phyloP scores from a whole-genome alignment of 2,888 invertebrate genomes.

The Sinhomidia bicolor region DNA sequence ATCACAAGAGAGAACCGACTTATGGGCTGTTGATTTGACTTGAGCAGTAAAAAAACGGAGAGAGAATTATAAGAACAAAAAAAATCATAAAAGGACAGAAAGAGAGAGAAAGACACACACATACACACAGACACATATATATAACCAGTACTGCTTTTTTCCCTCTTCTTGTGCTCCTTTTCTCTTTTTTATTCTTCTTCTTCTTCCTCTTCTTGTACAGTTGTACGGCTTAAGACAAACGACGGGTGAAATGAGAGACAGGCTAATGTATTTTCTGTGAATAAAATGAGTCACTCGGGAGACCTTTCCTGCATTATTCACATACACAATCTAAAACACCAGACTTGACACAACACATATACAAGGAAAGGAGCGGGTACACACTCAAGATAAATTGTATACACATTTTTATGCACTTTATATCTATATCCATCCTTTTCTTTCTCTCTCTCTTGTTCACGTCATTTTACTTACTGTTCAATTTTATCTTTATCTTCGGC shows the following conservation, averaged over 20 bases:
- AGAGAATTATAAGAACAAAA: slow-evolving; percentile 47
- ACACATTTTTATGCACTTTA: slow-evolving; percentile 25
- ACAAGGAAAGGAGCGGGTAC: background rate
- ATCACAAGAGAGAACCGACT: slow-evolving; percentile 66
- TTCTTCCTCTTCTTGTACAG: background rate
- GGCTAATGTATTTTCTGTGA: slow-evolving; percentile 75
- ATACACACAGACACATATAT: slow-evolving; percentile 25
- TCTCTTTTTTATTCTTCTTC: background rate
- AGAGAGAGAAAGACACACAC: background rate
- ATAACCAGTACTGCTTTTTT: background rate
- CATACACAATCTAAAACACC: slow-evolving; percentile 73
- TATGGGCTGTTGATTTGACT: slow-evolving; percentile 72
- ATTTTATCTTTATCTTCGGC: background rate
- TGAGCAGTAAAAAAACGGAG: slow-evolving; percentile 45
- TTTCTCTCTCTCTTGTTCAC: background rate
- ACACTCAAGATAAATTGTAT: background rate
- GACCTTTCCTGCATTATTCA: slow-evolving; percentile 70
- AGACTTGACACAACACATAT: slow-evolving; percentile 42
- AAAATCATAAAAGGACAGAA: slow-evolving; percentile 11
- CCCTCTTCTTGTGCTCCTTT: background rate
- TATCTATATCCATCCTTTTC: slow-evolving; percentile 8
- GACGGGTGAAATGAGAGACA: slow-evolving; percentile 63
- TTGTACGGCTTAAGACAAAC: slow-evolving; percentile 58
- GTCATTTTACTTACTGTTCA: slow-evolving; percentile 42
- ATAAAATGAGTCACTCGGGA: slow-evolving; percentile 77